Conservation (phyloP, 2,888 invertebrate genomes). For the Gryllus longicercus region DNA sequence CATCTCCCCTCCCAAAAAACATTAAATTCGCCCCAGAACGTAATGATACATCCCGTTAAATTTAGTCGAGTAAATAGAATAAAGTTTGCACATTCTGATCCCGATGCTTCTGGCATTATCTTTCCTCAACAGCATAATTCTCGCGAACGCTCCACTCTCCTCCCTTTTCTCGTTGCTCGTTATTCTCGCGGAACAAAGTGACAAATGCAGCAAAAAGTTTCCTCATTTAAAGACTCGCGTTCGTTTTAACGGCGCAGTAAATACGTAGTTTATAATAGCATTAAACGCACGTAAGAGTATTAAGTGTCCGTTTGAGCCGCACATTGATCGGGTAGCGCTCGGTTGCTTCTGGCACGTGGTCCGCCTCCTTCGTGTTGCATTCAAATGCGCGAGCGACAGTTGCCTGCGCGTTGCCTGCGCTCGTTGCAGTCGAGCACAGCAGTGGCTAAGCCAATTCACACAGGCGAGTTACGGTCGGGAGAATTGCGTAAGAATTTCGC, state of each 20-base stretch:
- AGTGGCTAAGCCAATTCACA: too few species aligned
- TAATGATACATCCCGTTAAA: neutral
- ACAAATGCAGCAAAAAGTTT: conserved; percentile 11
- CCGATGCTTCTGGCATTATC: conserved; percentile 1
- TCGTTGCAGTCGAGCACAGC: too few species aligned
- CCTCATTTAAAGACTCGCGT: neutral
- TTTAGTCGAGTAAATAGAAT: neutral
- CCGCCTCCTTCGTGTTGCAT: too few species aligned
- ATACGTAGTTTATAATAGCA: conserved; percentile 17
- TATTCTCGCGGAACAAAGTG: neutral
- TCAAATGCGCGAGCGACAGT: too few species aligned
- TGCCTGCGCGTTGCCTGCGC: too few species aligned
- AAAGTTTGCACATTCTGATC: neutral
- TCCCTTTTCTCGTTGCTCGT: neutral
- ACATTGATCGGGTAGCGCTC: neutral
- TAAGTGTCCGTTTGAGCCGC: neutral
- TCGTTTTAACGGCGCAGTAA: conserved; percentile 1
- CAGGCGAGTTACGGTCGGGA: too few species aligned
- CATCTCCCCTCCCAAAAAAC: neutral
- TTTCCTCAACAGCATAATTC: neutral
- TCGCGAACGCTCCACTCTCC: neutral
- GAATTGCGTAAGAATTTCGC: too few species aligned
- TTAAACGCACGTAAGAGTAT: neutral
- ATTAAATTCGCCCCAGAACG: neutral
- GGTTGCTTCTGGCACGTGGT: neutral